Base-by-base conservation (phyloP, 2,113 vertebrate species). In the Megaleporinus macrocephalus region DNA sequence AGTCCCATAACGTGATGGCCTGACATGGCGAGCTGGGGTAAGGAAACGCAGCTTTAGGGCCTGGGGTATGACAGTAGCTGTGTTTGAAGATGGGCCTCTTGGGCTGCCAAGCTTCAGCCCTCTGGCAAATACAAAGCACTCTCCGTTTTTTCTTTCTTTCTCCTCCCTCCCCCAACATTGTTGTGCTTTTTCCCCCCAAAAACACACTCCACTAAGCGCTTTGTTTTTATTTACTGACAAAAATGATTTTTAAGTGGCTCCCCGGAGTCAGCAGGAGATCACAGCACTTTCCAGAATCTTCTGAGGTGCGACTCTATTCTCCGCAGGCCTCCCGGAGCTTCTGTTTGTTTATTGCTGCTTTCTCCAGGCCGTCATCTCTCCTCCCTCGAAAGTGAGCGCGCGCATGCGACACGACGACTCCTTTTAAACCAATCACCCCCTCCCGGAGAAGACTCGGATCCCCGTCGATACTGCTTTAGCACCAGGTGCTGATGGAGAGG, bases 171-270 rank as follows among this genome's bases (percentile, higher is more conserved):
- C 18, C 55, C 22, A 57, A 22, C 4, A 33, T 61, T 69, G 12
- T 49, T 71, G n/a, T 73, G 26, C 47, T 59, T 47, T 71, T 16
- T 16, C 15, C 49, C 33, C 55, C 41, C 41, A 2, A 15, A 70
- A 36, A 26, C 11, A 57, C 47, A 59, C 33, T 30, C 44, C 71
- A 70, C 63, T 84, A 72, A 84, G 87, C 76, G 51, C 86, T 89
- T 87, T 85, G 87, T 87, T 83, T 88, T 86, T 76, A 66, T 87
- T 85, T 91, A 83, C 83, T 87, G 88, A 90, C 86, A 88, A 78
- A 84, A 84, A 91, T 86, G 80, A 81, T 83, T 80, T 87, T 68
- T 85, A 87, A 86, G 79, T 73, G 76, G 63, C 85, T 88, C 87
- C 88, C 86, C 41, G 71, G 84, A 89, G 88, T 80, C 84, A 30